Percentiles rank a stretch among this genome's conserved stretches.
These are phyloP conservation scores for Ariopsis seemanni DNA, from an alignment of 2,113 vertebrate species.

Conservation along the genomic window DNA sequence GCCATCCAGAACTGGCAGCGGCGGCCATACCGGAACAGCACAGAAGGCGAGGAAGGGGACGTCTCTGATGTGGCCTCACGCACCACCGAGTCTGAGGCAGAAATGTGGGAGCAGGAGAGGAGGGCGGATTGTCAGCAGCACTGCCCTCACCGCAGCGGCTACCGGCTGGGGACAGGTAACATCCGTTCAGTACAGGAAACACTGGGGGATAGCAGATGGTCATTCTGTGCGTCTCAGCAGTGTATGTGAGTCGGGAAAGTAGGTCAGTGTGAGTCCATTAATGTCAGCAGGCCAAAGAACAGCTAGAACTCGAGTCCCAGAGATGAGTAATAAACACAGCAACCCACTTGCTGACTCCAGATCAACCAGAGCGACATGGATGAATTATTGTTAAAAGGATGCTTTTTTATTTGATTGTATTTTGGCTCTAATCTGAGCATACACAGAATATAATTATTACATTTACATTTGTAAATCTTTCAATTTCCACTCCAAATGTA, in stretches of 20 bases:
- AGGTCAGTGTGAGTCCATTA: conserved; percentile 51
- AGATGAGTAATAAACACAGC: conserved; percentile 29
- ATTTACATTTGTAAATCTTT: not conserved
- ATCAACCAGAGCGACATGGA: conserved; percentile 16
- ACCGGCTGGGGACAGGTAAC: conserved; percentile 75
- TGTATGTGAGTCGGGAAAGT: conserved; percentile 35
- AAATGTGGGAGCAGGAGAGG: conserved; percentile 85
- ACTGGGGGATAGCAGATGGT: not conserved
- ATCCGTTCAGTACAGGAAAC: not conserved
- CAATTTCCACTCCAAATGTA: not conserved
- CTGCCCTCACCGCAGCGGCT: conserved; percentile 63
- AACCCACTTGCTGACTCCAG: conserved; percentile 38
- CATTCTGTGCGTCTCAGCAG: not conserved
- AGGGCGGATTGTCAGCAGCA: conserved; percentile 72
- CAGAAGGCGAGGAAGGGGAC: conserved; percentile 92
- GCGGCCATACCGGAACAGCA: conserved; percentile 93
- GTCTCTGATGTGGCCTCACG: conserved; percentile 92
- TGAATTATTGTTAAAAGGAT: conserved; percentile 16
- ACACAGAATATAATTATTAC: not conserved
- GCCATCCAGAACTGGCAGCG: conserved; percentile 99
- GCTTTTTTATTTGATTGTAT: not conserved
- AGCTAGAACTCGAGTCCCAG: conserved; percentile 26
- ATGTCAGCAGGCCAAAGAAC: conserved; percentile 21
- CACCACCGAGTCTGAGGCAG: conserved; percentile 92
- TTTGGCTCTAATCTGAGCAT: not conserved